Evolutionary conservation across 2,113 vertebrate species (phyloP), one percentile per base, ranked within the genome.

Genomic region (Takifugu bimaculatus): DNA sequence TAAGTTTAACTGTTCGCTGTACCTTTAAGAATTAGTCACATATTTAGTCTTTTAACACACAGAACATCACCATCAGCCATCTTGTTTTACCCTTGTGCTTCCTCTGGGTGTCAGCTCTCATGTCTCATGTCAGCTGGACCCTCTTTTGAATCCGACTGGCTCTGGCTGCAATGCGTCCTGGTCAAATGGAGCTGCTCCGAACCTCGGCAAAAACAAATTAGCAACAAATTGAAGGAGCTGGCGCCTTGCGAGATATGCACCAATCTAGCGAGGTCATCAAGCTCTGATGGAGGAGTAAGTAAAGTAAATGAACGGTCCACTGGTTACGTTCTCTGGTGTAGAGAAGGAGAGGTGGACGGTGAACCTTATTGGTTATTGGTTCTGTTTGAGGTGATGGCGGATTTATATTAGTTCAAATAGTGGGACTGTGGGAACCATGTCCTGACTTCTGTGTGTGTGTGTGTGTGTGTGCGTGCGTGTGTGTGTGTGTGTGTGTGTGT

Each of bases 351-450:
- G 20, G 20, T 20, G 20, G 20, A 20, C 20, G 14, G 54, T 26
- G 27, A 39, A 4, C 2, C 64, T 27, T 28, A 57, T 60, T 35
- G 43, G 48, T 15, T 68, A 57, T 60, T 35, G 43, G 48, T 15
- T 68, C 1, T 39, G 9, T 50, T 20, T 20, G 20, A 20, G 20
- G 20, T 7, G 56, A 57, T 39, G 47, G 61, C 50, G 48, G 62
- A 56, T 56, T 78, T 71, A 32, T 51, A 57, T 62, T 39, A 54
- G 20, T 32, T 48, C 35, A 28, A 72, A 28, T 45, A 26, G 68
- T 54, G 15, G 60, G 59, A 68, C 67, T 72, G 70, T 79, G 75
- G 73, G 78, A 83, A 83, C 54, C 3, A 73, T 28, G 63, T 35
- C 15, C 28, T 15, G 6, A 45, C 15, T 62, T 13, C 42, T 27